Evolutionary conservation across 2,113 vertebrate species (phyloP).

Genomic region (Martes martes): DNA sequence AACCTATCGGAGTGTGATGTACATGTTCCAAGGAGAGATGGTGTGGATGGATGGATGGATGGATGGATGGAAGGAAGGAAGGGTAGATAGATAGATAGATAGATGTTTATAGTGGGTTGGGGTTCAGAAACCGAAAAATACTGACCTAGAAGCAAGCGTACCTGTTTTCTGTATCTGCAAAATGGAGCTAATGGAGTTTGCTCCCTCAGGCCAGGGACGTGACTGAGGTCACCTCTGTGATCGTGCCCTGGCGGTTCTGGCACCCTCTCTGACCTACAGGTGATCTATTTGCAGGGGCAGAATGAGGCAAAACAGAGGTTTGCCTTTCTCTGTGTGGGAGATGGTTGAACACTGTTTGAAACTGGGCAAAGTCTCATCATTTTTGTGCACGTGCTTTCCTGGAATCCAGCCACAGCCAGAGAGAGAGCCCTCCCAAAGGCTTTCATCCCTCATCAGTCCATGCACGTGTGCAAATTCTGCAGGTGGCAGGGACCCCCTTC

Average conservation of each 20-base stretch:
- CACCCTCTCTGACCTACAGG: not conserved
- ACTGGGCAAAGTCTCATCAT: not conserved
- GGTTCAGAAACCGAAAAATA: not conserved
- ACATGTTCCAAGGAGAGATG: not conserved
- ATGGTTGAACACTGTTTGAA: not conserved
- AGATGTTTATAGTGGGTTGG: not conserved
- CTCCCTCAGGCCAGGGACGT: not conserved
- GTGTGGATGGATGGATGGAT: not conserved
- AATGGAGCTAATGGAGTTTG: not conserved
- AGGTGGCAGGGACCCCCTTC: not conserved
- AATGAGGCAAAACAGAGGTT: not conserved
- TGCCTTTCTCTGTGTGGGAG: not conserved
- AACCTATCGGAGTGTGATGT: not conserved
- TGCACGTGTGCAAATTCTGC: not conserved
- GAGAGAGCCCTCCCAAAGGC: not conserved
- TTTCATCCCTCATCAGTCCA: not conserved
- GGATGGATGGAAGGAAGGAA: no score
- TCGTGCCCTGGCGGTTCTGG: not conserved
- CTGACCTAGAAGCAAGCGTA: not conserved
- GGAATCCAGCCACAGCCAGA: not conserved
- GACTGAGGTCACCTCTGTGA: not conserved
- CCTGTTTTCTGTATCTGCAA: not conserved
- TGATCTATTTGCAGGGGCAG: not conserved
- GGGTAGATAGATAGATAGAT: not conserved
- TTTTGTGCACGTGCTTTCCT: not conserved